These are phyloP conservation scores for Aldabrachelys gigantea DNA, from an alignment of 2,113 vertebrate species.

Conservation along the genomic window DNA sequence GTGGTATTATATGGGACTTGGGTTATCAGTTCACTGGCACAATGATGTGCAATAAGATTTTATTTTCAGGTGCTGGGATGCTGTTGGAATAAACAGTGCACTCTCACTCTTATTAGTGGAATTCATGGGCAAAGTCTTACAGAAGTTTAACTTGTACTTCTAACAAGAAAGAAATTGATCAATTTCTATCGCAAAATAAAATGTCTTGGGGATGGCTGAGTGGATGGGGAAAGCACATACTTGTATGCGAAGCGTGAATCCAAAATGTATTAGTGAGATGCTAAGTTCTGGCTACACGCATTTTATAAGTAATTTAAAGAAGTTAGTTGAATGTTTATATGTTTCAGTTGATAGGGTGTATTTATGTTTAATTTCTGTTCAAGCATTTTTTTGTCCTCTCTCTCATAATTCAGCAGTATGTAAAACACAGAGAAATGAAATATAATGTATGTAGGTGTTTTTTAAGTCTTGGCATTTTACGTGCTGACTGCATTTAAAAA, in stretches of 20 bases:
- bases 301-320: background rate
- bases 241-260: background rate
- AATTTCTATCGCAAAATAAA: background rate
- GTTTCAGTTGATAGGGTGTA: background rate
- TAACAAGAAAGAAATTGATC: background rate
- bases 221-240: background rate
- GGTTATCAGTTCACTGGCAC: background rate
- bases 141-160: background rate
- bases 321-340: background rate
- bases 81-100: background rate
- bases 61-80: background rate
- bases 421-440: background rate
- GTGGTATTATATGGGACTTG: background rate
- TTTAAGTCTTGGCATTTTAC: background rate
- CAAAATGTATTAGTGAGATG: background rate
- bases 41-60: fast-evolving
- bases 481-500: background rate
- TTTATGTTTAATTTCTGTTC: fast-evolving
- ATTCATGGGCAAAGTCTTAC: background rate
- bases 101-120: background rate
- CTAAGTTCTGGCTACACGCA: background rate
- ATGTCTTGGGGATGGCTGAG: background rate
- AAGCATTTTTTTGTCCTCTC: background rate
- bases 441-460: background rate
- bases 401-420: background rate